Base-by-base conservation (phyloP, 2,888 invertebrate species). In the Drosophila phalerata region DNA sequence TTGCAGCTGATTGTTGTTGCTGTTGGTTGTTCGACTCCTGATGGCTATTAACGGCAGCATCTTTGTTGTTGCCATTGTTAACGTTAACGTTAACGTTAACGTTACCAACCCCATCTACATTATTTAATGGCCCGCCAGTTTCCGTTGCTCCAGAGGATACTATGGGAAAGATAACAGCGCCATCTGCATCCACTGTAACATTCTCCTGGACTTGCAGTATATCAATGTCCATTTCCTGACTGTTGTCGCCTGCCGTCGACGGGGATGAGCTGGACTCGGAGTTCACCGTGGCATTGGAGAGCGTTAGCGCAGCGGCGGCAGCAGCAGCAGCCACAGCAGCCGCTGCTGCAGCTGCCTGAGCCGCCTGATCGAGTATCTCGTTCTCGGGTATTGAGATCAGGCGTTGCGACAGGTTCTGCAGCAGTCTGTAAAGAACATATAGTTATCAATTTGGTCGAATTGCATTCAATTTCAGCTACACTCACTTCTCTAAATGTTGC, bases 401-500 rank as follows among this genome's bases (percentile, higher is more conserved):
- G 66, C 94, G 93, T 68, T 92, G 93, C 65, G 93, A 94, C 19
- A 95, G 93, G 66, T 93, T 94, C 89, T 94, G 94, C 19, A 95
- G 91, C 70, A 95, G 90, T 89, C 94, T 94, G 79, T 47, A n/a
- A 30, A 34, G 19, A 37, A 38, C 1, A 3, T 9, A 3, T 9
- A 17, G 13, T 62, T 45, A 47, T n/a, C 3, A n/a, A 13, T 30
- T 30, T 19, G 17, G 2, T 15, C 13, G 3, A 4, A 38, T 5
- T n/a, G 17, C 3, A 9, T 11, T 37, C 5, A 37, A 8, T 34
- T n/a, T 38, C 5, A 2, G 3, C 19, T n/a, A 11, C 5, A 66
- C 91, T 65, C 91, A 95, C 95, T 94, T 94, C 90, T 95, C 94
- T 53, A 98, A 93, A 91, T 98, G 97, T 58, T 94, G 94, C 71